Percentiles rank a stretch among this genome's conserved stretches.
phyloP scores from a whole-genome alignment of 53 echinoderm and acorn worm species.

The Patiria pectinifera region DNA sequence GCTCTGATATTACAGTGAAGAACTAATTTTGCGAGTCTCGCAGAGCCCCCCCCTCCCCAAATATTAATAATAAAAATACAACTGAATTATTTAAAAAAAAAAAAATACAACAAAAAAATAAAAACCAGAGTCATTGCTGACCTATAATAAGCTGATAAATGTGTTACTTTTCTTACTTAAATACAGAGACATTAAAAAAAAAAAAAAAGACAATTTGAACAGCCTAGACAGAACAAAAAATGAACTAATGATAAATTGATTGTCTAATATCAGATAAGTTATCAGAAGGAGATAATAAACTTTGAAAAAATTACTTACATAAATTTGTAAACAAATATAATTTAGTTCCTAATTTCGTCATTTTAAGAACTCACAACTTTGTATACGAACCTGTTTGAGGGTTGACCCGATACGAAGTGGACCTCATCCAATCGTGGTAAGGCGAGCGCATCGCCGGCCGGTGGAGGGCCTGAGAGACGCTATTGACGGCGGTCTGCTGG shows the following conservation, averaged over 20 bases:
- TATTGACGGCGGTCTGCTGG: conserved; percentile 12
- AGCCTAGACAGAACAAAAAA: background rate
- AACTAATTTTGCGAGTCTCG: no score
- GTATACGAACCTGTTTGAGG: conserved; percentile 85
- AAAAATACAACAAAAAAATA: no score
- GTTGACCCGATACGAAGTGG: conserved; percentile 86
- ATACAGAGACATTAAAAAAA: no score
- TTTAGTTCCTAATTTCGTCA: background rate
- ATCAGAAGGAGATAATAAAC: background rate
- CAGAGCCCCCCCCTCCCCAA: no score
- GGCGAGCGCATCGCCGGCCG: conserved; percentile 45
- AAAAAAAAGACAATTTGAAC: no score
- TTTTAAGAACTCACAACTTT: background rate
- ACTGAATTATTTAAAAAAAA: no score
- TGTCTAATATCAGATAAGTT: background rate
- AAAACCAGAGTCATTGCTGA: no score
- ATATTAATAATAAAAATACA: no score
- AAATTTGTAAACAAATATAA: background rate
- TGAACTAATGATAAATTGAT: background rate
- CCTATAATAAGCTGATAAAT: no score
- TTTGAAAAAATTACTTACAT: background rate
- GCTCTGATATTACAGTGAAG: no score
- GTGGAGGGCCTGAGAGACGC: conserved; percentile 59
- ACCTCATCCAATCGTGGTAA: conserved; percentile 83
- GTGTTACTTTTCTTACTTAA: no score